A percentile compares a stretch with the other conserved stretches of the same genome.
Conservation (phyloP, 2,113 vertebrate genomes). For the Phodopus roborovskii region DNA sequence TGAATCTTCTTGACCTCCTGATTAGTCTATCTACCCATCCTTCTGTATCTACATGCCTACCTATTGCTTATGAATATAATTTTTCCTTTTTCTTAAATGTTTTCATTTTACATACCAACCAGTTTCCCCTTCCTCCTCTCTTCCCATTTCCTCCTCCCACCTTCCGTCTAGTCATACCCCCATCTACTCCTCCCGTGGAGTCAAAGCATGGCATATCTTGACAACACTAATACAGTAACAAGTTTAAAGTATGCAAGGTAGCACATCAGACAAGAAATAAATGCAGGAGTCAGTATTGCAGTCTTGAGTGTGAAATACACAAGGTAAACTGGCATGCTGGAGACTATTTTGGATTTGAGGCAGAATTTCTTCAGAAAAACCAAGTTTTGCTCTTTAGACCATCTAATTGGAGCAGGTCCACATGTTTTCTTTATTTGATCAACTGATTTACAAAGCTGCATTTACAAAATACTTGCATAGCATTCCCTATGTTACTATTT, state of each 20-base stretch:
- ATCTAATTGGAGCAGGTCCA: not conserved
- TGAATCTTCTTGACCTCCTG: not conserved
- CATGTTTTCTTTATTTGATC: not conserved
- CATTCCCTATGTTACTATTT: not conserved
- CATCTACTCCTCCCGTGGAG: no score
- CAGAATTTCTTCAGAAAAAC: constrained; percentile 12
- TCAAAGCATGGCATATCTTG: not conserved
- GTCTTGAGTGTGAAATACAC: not conserved
- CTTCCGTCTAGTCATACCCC: no score
- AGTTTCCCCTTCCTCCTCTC: no score
- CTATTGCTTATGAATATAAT: not conserved
- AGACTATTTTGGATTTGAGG: not conserved
- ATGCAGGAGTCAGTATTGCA: not conserved
- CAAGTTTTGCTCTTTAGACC: constrained; percentile 29
- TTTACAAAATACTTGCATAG: constrained; percentile 3
- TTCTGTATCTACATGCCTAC: not conserved
- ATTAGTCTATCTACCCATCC: not conserved
- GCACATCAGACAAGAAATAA: not conserved
- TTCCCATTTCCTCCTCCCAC: no score
- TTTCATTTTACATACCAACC: no score
- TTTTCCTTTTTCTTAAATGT: no score
- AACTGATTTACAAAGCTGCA: not conserved
- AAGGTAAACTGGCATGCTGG: not conserved
- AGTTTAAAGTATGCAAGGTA: not conserved
- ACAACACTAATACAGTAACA: not conserved